Percentiles rank a stretch among this genome's conserved stretches.
Evolutionary conservation across 2,888 invertebrate species (phyloP).

Genomic region (Abscondita cerata): DNA sequence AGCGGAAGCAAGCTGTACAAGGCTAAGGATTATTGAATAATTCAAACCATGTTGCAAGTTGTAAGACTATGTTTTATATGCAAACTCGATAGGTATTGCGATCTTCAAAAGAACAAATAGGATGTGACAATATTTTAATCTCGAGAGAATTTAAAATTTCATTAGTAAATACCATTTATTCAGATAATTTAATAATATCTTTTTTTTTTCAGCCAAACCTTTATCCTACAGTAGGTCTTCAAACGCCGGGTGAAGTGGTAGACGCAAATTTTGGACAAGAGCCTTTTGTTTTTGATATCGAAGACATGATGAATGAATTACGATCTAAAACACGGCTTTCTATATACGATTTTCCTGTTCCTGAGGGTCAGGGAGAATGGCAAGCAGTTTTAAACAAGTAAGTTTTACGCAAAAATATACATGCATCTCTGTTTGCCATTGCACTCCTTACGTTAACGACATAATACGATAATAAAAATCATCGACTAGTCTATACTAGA

Average conservation of each 20-base stretch:
- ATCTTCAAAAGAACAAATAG: no score
- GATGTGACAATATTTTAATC: no score
- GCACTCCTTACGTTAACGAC: background rate
- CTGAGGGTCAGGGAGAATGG: constrained; percentile 89
- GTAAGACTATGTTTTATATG: no score
- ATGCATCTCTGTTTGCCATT: background rate
- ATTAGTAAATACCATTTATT: background rate
- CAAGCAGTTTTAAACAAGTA: constrained; percentile 92
- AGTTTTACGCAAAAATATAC: constrained; percentile 37
- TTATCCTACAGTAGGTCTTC: constrained; percentile 97
- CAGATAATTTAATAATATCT: background rate
- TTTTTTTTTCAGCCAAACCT: constrained; percentile 78
- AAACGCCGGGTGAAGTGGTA: constrained; percentile 97
- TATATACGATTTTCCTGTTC: constrained; percentile 87
- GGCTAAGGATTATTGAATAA: no score
- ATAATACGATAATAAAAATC: no score
- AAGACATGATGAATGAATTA: constrained; percentile 94
- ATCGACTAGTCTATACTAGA: background rate
- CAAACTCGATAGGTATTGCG: no score
- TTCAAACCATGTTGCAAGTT: no score
- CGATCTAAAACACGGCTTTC: constrained; percentile 81
- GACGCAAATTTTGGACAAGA: constrained; percentile 99
- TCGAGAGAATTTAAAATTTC: no score
- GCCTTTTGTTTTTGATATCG: constrained; percentile 97
- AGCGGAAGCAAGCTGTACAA: no score